Evolutionary conservation across 1,140 invertebrate species (phyloP), one percentile per base, ranked within the genome.

Genomic region (Drosophila eugracilis): DNA sequence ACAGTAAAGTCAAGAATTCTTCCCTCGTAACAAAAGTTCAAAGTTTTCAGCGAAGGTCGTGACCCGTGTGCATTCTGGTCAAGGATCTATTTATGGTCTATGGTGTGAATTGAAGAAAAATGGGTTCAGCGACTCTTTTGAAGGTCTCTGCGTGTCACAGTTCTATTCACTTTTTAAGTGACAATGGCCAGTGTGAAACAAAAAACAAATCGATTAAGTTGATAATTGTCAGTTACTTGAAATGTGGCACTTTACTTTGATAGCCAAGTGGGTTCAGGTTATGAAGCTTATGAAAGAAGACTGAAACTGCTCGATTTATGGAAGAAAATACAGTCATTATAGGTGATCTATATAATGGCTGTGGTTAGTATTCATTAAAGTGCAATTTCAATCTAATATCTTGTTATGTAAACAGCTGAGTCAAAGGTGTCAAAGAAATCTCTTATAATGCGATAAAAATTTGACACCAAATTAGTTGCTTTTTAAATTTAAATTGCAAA

Each of bases 41-140:
- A 78, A 78, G 77, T 65, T 70, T 50, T 10, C 24, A 12, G 36
- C 48, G 34, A 71, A 80, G 78, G 78, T 17, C 69, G 36, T 41
- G 41, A 62, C 57, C 48, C 14, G 7, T 42, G 28, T 44, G 45
- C 67, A 50, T 50, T 45, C 14, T n/a, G n/a, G 9, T 7, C 15
- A 37, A 19, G 36, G 10, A 17, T 50, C 4, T 45, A 15, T 17
- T 41, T 36, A 14, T 37, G 21, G 9, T 7, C 9, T 1, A n/a
- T 3, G n/a, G 10, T 26, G 9, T 10, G 4, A 26, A 26, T 15
- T 26, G 4, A n/a, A 50, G 17, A 10, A 19, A 5, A 9, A 26
- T 21, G 28, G n/a, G 69, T 42, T 72, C 54, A 60, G 37, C 21
- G 66, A 45, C 67, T 30, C 4, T 2, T 10, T 9, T 9, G 17